These are phyloP conservation scores for Anser brachyrhynchus DNA, from an alignment of 2,113 vertebrate species.

Conservation along the genomic window DNA sequence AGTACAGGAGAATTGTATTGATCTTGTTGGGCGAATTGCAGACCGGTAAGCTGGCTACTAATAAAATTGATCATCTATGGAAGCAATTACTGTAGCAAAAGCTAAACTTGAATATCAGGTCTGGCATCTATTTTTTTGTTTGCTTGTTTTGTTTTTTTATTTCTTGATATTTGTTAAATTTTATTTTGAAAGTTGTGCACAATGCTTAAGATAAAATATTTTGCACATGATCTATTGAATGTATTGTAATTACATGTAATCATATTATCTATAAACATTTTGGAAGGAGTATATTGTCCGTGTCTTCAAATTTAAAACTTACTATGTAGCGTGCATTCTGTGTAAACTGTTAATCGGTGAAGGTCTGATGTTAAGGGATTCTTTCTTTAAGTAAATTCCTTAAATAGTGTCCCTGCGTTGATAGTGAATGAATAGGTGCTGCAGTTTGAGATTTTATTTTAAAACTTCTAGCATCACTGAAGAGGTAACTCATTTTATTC, in stretches of 20 bases:
- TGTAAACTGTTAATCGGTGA: not conserved
- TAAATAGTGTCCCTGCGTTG: not conserved
- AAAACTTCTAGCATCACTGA: not conserved
- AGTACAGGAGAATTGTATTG: conserved; percentile 98
- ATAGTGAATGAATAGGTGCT: not conserved
- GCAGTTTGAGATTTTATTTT: not conserved
- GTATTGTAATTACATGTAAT: not conserved
- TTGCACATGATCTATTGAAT: not conserved
- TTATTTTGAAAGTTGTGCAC: not conserved
- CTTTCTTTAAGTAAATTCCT: not conserved
- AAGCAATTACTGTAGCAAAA: not conserved
- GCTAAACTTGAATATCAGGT: not conserved
- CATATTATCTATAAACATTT: not conserved
- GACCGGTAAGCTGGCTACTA: conserved; percentile 82
- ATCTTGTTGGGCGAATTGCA: conserved; percentile 96
- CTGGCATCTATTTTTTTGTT: not conserved
- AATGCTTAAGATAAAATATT: not conserved
- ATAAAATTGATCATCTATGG: not conserved
- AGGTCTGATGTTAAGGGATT: not conserved
- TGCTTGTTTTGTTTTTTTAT: not conserved
- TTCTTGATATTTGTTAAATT: not conserved
- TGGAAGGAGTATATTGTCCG: not conserved
- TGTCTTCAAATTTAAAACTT: not conserved
- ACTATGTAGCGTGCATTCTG: not conserved
- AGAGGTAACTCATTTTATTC: not conserved